phyloP scores from a whole-genome alignment of 1,140 invertebrate species.

The Calephelis nemesis region DNA sequence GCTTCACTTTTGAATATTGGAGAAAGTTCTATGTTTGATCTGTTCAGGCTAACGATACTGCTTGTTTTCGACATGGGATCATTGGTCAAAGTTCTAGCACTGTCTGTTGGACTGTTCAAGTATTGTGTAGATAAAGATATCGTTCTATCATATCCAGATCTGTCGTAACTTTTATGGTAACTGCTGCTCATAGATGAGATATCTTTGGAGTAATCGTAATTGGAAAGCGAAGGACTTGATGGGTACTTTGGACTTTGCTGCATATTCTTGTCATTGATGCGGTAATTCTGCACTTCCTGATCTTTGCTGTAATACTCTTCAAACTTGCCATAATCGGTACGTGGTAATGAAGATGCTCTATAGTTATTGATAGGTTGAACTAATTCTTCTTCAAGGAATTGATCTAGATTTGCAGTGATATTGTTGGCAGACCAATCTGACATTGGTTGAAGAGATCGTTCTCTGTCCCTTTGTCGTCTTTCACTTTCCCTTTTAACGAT shows the following conservation, averaged over 20 bases:
- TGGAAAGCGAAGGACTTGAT: conserved; percentile 69
- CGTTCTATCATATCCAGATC: conserved; percentile 54
- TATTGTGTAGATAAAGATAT: conserved; percentile 66
- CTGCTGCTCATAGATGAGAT: conserved; percentile 65
- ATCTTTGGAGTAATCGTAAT: conserved; percentile 66
- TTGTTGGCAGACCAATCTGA: conserved; percentile 64
- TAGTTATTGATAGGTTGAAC: conserved; percentile 61
- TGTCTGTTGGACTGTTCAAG: conserved; percentile 68
- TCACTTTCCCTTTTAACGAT: conserved; percentile 96
- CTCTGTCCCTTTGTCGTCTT: conserved; percentile 87
- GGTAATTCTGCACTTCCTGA: conserved; percentile 49
- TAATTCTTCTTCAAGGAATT: conserved; percentile 80
- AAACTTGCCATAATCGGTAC: conserved; percentile 62
- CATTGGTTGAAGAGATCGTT: conserved; percentile 77
- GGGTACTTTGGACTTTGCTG: conserved; percentile 69
- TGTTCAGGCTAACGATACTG: conserved; percentile 63
- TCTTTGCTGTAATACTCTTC: conserved; percentile 57
- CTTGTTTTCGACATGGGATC: conserved; percentile 70
- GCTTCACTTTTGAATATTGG: conserved; percentile 92
- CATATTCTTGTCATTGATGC: conserved; percentile 54
- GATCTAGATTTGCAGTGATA: conserved; percentile 74
- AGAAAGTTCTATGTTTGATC: conserved; percentile 70
- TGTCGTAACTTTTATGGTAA: conserved; percentile 65
- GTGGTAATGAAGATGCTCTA: conserved; percentile 62
- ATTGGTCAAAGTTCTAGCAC: conserved; percentile 66